Conservation (phyloP, 1,140 invertebrate species). For the Drosophila burlai region DNA sequence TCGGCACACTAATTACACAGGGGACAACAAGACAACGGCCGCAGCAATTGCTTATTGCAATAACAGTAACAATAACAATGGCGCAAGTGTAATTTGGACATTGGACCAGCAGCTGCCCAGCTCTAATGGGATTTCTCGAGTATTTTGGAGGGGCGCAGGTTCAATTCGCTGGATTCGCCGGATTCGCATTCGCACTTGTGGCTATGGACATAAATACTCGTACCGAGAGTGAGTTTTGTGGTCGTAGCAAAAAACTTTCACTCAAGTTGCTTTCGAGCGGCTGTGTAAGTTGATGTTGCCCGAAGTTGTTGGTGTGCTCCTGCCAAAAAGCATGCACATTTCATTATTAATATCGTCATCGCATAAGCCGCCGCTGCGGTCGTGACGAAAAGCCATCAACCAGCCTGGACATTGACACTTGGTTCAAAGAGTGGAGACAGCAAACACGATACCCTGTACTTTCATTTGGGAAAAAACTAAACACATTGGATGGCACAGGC, state of each 20-base stretch:
- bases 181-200: conserved; percentile 49
- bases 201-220: conserved; percentile 42
- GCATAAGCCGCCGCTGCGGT: conserved; percentile 55
- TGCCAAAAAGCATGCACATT: conserved; percentile 77
- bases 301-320: conserved; percentile 56
- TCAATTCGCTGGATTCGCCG: conserved; percentile 39
- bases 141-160: conserved; percentile 36
- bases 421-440: conserved; percentile 39
- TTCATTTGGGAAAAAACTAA: conserved; percentile 59
- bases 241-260: conserved; percentile 68
- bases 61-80: conserved; percentile 21
- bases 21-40: conserved; percentile 39
- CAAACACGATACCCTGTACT: conserved; percentile 55
- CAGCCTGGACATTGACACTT: conserved; percentile 80
- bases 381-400: conserved; percentile 78
- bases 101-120: conserved; percentile 51
- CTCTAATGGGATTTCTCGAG: conserved; percentile 52
- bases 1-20: conserved; percentile 70
- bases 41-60: conserved; percentile 38
- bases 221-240: conserved; percentile 40
- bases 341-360: conserved; percentile 76
- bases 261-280: conserved; percentile 67
- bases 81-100: conserved; percentile 40
- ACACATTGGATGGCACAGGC: background rate
- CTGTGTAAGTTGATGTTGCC: conserved; percentile 18